These are phyloP conservation scores for Cyprinodon tularosa DNA, from an alignment of 2,113 vertebrate genomes.

Conservation along the genomic window DNA sequence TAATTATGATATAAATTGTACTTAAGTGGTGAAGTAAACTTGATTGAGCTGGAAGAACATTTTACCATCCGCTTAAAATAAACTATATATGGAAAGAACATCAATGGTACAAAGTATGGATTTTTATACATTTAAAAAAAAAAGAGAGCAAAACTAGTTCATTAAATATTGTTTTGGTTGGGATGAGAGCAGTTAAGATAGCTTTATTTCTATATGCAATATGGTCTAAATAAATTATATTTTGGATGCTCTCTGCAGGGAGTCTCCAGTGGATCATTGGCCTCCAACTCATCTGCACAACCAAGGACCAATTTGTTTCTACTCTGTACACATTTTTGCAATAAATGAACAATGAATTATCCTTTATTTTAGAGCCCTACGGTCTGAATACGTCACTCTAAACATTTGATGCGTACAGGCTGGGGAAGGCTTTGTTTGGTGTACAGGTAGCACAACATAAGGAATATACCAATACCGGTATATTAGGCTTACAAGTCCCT, in stretches of 20 bases:
- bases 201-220: neutral
- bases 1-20: constrained; percentile 42
- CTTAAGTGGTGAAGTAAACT: constrained; percentile 22
- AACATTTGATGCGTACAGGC: no score
- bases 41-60: constrained; percentile 33
- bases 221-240: neutral
- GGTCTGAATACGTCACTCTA: no score
- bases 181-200: neutral
- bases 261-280: neutral
- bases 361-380: no score
- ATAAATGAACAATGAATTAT: no score
- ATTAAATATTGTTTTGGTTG: no score
- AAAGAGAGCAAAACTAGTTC: no score
- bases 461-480: no score
- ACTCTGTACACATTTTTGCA: no score
- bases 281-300: neutral
- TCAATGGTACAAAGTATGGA: constrained; percentile 29
- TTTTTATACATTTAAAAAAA: neutral
- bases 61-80: neutral
- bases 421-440: no score
- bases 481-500: no score
- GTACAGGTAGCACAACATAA: no score
- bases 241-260: neutral
- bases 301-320: no score
- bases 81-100: constrained; percentile 11